These are phyloP conservation scores for Scaptodrosophila lebanonensis DNA, from an alignment of 1,140 invertebrate genomes.

Conservation along the genomic window DNA sequence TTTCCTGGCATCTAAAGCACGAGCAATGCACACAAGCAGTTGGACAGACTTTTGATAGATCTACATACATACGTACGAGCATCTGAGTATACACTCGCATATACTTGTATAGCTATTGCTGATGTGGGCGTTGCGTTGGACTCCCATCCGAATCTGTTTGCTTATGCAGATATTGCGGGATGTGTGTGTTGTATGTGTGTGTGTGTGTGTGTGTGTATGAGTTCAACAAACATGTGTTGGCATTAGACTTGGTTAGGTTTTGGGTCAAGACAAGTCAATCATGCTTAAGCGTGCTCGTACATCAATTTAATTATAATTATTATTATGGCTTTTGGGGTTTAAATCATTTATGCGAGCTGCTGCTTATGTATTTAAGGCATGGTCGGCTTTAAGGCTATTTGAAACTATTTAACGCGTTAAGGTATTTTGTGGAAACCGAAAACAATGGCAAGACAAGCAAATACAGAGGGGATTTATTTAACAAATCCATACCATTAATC, in stretches of 20 bases:
- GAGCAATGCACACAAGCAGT: neutral
- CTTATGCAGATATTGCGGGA: slow-evolving; percentile 1
- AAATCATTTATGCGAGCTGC: slow-evolving; percentile 23
- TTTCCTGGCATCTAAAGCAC: slow-evolving; percentile 14
- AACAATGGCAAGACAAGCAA: too few relatives aligned
- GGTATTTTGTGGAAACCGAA: too few relatives aligned
- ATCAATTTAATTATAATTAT: slow-evolving; percentile 54
- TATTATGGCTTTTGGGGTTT: slow-evolving; percentile 23
- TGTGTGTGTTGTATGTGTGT: slow-evolving; percentile 11
- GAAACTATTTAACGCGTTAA: neutral
- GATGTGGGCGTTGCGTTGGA: slow-evolving; percentile 16
- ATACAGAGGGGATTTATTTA: too few relatives aligned
- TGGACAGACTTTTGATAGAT: too few relatives aligned
- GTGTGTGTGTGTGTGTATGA: slow-evolving; percentile 11
- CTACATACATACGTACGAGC: too few relatives aligned
- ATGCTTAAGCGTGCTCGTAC: neutral
- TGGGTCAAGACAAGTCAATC: too few relatives aligned
- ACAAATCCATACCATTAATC: too few relatives aligned
- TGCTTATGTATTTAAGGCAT: slow-evolving; percentile 9
- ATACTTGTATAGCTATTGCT: too few relatives aligned
- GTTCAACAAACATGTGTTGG: slow-evolving; percentile 18
- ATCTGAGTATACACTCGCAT: too few relatives aligned
- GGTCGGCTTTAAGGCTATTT: slow-evolving; percentile 6
- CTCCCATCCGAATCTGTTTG: slow-evolving; percentile 27
- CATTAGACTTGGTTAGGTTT: slow-evolving; percentile 21